Percentiles rank a stretch among this genome's conserved stretches.
phyloP scores from a whole-genome alignment of 2,113 vertebrate genomes.

The Irena cyanogastra region DNA sequence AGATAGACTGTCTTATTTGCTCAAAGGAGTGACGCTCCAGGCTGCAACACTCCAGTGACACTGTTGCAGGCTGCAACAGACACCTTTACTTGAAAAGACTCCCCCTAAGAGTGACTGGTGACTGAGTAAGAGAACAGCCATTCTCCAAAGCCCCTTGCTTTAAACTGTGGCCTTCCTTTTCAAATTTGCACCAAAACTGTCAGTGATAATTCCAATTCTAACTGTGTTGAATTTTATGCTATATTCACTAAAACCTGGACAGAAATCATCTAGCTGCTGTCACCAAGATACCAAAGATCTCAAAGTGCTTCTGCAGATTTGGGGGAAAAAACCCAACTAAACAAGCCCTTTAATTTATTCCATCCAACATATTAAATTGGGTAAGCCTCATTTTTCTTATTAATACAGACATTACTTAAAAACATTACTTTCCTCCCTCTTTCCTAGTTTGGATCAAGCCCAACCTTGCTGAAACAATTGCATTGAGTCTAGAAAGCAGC shows the following conservation, averaged over 20 bases:
- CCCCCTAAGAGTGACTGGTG: not conserved
- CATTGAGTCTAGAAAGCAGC: not conserved
- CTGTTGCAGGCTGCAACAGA: not conserved
- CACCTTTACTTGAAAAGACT: not conserved
- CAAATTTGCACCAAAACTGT: not conserved
- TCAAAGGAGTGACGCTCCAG: not conserved
- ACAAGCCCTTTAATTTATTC: not conserved
- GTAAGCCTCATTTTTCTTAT: not conserved
- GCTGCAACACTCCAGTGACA: too few species aligned
- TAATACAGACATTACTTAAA: not conserved
- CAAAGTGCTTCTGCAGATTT: not conserved
- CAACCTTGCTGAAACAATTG: not conserved
- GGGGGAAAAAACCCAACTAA: not conserved
- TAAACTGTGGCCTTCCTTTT: not conserved
- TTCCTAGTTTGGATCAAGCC: not conserved
- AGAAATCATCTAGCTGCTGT: not conserved
- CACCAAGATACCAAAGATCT: not conserved
- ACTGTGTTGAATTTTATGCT: not conserved
- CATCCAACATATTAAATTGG: not conserved
- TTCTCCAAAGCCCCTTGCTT: not conserved
- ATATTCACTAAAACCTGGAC: not conserved
- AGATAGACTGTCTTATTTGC: not conserved
- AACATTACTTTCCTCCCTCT: not conserved
- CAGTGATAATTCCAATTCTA: not conserved
- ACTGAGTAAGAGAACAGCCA: not conserved